These are phyloP conservation scores for Pelmatolapia mariae DNA, from an alignment of 2,113 vertebrate genomes.

Conservation along the genomic window DNA sequence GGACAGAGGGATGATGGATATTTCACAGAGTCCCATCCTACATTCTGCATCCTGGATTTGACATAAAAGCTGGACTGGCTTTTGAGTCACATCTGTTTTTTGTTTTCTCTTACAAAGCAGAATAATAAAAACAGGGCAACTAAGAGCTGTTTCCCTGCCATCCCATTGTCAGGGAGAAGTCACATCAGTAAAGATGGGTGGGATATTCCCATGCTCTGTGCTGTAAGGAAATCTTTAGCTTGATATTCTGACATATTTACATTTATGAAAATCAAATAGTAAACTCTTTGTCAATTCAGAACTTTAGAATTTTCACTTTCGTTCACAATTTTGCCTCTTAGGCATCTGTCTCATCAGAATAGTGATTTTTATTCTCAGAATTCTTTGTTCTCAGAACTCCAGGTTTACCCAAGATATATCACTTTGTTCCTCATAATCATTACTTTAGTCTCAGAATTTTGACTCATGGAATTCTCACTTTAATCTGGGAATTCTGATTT, in stretches of 20 bases:
- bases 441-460: neutral
- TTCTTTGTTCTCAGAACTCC: neutral
- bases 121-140: conserved; percentile 24
- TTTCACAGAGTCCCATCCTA: neutral
- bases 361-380: neutral
- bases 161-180: conserved; percentile 9
- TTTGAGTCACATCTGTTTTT: conserved; percentile 46
- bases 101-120: conserved; percentile 25
- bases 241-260: conserved; percentile 12
- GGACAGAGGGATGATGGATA: neutral
- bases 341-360: neutral
- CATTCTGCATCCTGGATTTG: conserved; percentile 1
- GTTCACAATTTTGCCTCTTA: neutral
- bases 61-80: conserved; percentile 14
- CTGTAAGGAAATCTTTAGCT: conserved; percentile 16
- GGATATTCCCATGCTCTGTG: conserved; percentile 8
- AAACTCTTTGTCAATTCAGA: neutral
- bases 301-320: neutral
- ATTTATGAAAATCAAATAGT: conserved; percentile 20
- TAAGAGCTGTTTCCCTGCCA: conserved; percentile 23
- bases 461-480: neutral
- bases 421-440: neutral
- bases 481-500: neutral
- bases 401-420: neutral
- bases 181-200: conserved; percentile 7